Evolutionary conservation across 1,140 invertebrate species (phyloP), one percentile per base, ranked within the genome.

Genomic region (Planococcus citri): DNA sequence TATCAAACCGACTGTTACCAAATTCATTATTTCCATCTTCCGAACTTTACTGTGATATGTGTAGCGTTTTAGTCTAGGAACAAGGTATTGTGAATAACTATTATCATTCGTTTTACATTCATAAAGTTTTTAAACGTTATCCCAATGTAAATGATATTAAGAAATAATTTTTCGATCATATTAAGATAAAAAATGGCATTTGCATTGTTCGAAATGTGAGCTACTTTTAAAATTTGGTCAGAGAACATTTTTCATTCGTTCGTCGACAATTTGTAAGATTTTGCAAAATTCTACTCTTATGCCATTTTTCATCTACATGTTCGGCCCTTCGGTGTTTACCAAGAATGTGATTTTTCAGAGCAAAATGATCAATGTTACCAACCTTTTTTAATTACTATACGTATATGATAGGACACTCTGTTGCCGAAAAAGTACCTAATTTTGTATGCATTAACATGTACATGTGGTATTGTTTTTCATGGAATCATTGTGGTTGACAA

Each of bases 21-120:
- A 27, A 64, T 17, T 25, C 3, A 27, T 64, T 64, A 9, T 64
- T 64, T 64, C 60, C 60, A 64, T 64, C 60, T 64, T 64, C 60
- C 60, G 25, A 64, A 64, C 60, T 64, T 64, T 64, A 64, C 60
- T 64, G 60, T 64, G 60, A 64, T 64, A 64, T 64, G 60, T 64
- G 60, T 64, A 64, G 60, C 60, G 60, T 64, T 64, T 64, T 64
- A 64, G 60, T 64, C 2, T 64, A 64, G 60, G 21, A 64, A 25
- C 25, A 64, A 64, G 25, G 60, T 27, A 25, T 64, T 64, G 60
- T 64, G 60, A 25, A 25, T 64, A 27, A 64, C 10, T 64, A 25
- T 64, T 64, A 51, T 20, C 41, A 20, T 51, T 51, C 41, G 41
- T 51, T 51, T 51, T 51, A 51, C 41, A 17, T 51, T 51, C 41